phyloP scores from a whole-genome alignment of 30 jellyfish, hydroid and myxozoan genomes.

The Hydractinia symbiolongicarpus region DNA sequence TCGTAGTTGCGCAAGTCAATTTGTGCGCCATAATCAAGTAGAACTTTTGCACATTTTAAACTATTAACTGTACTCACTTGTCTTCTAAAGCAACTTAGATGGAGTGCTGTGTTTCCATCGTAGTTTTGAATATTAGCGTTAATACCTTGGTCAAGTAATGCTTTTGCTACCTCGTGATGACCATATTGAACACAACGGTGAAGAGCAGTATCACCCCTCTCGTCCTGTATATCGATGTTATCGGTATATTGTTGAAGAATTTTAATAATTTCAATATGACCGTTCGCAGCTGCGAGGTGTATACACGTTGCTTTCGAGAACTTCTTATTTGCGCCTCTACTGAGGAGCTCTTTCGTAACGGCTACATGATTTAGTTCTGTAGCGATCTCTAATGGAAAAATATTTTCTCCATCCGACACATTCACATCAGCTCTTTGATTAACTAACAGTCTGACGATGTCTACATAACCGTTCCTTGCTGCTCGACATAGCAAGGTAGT shows the following conservation, averaged over 20 bases:
- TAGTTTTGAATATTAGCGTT: slow-evolving; percentile 1
- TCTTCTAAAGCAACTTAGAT: slow-evolving; percentile 7
- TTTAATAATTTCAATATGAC: background rate
- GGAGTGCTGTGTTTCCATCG: slow-evolving; percentile 14
- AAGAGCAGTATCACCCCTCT: background rate
- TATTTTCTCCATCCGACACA: background rate
- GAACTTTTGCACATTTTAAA: background rate
- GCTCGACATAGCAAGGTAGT: slow-evolving; percentile 16
- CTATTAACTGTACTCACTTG: slow-evolving; percentile 3
- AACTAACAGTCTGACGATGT: background rate
- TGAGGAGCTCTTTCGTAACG: background rate
- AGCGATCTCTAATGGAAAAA: background rate
- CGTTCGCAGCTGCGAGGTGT: background rate
- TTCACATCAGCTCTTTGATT: slow-evolving; percentile 9
- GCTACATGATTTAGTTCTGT: background rate
- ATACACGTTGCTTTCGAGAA: background rate
- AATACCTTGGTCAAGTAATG: slow-evolving; percentile 2
- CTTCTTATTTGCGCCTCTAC: background rate
- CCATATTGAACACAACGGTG: background rate
- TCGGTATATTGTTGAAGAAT: background rate
- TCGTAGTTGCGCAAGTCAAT: background rate
- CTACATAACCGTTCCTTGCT: background rate
- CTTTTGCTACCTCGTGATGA: background rate
- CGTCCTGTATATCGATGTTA: background rate
- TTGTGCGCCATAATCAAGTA: slow-evolving; percentile 8